phyloP scores from a whole-genome alignment of 2,888 invertebrate species.

The Caenorhabditis macrosperma region DNA sequence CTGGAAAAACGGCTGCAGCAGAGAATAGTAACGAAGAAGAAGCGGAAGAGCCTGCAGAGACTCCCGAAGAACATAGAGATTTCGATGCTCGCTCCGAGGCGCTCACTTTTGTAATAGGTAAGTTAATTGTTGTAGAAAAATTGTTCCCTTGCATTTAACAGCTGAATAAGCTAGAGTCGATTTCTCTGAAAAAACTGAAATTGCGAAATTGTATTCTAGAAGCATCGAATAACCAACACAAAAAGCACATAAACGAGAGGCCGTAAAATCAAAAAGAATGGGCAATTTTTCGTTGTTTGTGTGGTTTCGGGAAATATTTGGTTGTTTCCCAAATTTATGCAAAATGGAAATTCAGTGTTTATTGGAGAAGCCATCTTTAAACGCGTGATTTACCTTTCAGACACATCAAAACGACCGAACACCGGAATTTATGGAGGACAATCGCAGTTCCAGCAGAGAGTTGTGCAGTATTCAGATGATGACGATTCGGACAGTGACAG shows the following conservation, averaged over 20 bases:
- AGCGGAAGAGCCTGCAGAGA: constrained; percentile 16
- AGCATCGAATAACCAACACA: neutral
- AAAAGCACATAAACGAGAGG: constrained; percentile 15
- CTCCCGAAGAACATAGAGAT: constrained; percentile 48
- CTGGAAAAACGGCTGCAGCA: constrained; percentile 36
- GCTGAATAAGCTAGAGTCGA: neutral
- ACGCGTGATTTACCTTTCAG: too few relatives aligned
- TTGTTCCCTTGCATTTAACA: neutral
- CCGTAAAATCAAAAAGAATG: constrained; percentile 11
- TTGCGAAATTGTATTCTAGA: neutral
- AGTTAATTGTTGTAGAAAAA: neutral
- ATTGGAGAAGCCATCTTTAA: constrained; percentile 5
- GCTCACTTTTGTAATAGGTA: constrained; percentile 70
- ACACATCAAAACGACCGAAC: constrained; percentile 57
- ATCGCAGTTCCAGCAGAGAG: constrained; percentile 43
- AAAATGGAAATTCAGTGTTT: constrained; percentile 22
- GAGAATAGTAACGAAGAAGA: constrained; percentile 37
- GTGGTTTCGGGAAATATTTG: constrained; percentile 1
- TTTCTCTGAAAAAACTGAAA: neutral
- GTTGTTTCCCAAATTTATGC: constrained; percentile 20
- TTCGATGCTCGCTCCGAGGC: constrained; percentile 67
- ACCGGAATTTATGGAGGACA: constrained; percentile 31
- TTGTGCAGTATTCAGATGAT: constrained; percentile 64
- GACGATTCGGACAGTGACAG: constrained; percentile 63
- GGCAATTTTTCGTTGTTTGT: constrained; percentile 11